Conservation (phyloP, 2,797 vertebrate species). For the Spondyliosoma cantharus region DNA sequence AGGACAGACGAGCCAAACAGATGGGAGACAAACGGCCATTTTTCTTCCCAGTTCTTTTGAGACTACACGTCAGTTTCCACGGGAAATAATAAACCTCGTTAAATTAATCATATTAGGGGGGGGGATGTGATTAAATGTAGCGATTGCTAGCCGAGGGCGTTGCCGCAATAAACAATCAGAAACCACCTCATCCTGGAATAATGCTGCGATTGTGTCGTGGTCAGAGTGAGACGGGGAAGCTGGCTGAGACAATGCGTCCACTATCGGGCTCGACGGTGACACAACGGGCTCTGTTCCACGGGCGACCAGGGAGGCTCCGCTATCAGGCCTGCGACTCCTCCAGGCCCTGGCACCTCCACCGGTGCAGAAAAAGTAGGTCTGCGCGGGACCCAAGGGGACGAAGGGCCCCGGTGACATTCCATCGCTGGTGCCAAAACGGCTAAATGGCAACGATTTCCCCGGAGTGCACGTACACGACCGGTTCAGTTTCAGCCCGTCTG, state of each 20-base stretch:
- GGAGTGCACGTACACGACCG: constrained; percentile 42
- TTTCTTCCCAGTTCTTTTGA: constrained; percentile 18
- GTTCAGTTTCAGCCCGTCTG: constrained; percentile 62
- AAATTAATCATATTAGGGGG: constrained; percentile 59
- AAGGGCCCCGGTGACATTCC: constrained; percentile 60
- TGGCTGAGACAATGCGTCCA: constrained; percentile 67
- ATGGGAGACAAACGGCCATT: constrained; percentile 8
- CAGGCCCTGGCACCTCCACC: constrained; percentile 63
- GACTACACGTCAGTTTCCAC: constrained; percentile 25
- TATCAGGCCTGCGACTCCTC: constrained; percentile 64
- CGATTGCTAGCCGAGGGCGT: constrained; percentile 35
- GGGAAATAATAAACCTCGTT: constrained; percentile 37
- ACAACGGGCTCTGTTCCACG: constrained; percentile 63
- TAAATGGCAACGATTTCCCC: constrained; percentile 70
- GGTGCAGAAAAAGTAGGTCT: constrained; percentile 74
- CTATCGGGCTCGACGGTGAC: constrained; percentile 58
- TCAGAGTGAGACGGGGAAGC: constrained; percentile 37
- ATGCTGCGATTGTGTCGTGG: constrained; percentile 71
- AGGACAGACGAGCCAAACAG: constrained; percentile 19
- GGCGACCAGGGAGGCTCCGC: constrained; percentile 51
- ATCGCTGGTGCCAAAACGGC: constrained; percentile 56
- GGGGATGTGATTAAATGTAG: constrained; percentile 61
- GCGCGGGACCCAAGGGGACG: constrained; percentile 53
- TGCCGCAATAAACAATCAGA: constrained; percentile 45
- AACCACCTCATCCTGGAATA: constrained; percentile 51